Conservation (phyloP, 53 echinoderm and acorn worm genomes). For the Glandiceps talaboti region DNA sequence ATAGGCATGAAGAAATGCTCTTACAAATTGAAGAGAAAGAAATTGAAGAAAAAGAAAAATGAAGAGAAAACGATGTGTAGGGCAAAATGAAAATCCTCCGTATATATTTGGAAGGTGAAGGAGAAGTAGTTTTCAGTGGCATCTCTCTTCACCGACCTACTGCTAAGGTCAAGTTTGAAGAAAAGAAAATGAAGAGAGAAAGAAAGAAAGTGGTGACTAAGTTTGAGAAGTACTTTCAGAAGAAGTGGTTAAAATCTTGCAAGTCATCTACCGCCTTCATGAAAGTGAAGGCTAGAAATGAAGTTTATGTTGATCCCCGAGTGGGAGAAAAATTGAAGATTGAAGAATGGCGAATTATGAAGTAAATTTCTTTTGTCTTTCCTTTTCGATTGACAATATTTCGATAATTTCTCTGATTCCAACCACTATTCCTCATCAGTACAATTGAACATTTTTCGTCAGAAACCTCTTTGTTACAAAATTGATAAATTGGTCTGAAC, state of each 20-base stretch:
- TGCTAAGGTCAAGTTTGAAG: neutral
- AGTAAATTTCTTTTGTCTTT: conserved; percentile 12
- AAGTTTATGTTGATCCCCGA: neutral
- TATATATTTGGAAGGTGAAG: neutral
- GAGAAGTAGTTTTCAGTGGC: neutral
- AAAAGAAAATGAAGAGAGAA: neutral
- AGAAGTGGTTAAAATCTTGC: neutral
- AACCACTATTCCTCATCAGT: too few species aligned
- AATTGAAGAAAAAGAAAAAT: too few species aligned
- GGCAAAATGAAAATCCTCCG: neutral
- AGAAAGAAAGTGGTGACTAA: neutral
- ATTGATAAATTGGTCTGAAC: too few species aligned
- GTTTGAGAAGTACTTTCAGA: neutral
- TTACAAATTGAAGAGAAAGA: neutral
- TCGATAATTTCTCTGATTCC: too few species aligned
- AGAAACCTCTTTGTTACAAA: too few species aligned
- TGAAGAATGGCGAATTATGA: conserved; percentile 21
- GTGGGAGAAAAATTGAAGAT: conserved; percentile 30
- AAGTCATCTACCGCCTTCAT: neutral
- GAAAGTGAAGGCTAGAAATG: neutral
- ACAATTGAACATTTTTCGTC: too few species aligned
- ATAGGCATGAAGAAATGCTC: neutral
- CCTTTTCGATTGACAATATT: neutral
- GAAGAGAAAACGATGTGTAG: neutral
- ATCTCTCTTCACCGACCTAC: neutral